A percentile compares a stretch with the other conserved stretches of the same genome.
Conservation (phyloP, 2,888 invertebrate species). For the Drosophila subquinaria region DNA sequence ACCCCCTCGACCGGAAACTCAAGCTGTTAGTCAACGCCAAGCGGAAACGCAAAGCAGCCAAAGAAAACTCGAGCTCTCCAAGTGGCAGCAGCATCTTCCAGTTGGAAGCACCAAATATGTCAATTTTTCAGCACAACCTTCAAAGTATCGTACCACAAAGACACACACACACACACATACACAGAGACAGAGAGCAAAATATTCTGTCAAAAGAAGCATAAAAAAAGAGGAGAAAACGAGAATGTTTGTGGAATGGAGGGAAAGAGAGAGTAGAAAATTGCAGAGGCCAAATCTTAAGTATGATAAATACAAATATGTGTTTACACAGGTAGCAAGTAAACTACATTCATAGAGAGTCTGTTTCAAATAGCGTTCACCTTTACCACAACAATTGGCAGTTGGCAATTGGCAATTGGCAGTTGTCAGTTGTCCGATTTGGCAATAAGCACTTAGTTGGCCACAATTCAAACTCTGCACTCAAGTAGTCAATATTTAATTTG, state of each 20-base stretch:
- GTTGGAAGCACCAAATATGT: slow-evolving; percentile 71
- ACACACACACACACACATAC: slow-evolving; percentile 6
- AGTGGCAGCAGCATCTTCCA: slow-evolving; percentile 52
- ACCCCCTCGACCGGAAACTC: slow-evolving; percentile 40
- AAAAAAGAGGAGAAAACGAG: slow-evolving; percentile 17
- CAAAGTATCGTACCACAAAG: slow-evolving; percentile 22
- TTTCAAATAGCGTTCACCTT: slow-evolving; percentile 44
- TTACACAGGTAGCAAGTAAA: slow-evolving; percentile 43
- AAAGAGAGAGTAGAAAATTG: slow-evolving; percentile 38
- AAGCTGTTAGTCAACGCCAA: slow-evolving; percentile 76
- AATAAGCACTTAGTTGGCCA: slow-evolving; percentile 19
- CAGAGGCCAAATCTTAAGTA: slow-evolving; percentile 76
- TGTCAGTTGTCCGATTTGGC: background rate
- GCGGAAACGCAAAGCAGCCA: slow-evolving; percentile 73
- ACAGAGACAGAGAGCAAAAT: slow-evolving; percentile 11
- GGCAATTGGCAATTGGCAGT: slow-evolving; percentile 1
- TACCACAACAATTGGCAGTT: background rate
- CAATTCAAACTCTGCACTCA: slow-evolving; percentile 20
- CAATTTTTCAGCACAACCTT: slow-evolving; percentile 67
- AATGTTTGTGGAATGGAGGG: background rate
- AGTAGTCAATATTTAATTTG: slow-evolving; percentile 28
- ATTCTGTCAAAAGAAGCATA: slow-evolving; percentile 48
- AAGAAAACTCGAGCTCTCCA: slow-evolving; percentile 48
- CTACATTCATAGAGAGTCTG: slow-evolving; percentile 41
- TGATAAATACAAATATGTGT: slow-evolving; percentile 63